Base-by-base conservation (phyloP, 2,888 invertebrate genomes). In the Abrostola triplasia region DNA sequence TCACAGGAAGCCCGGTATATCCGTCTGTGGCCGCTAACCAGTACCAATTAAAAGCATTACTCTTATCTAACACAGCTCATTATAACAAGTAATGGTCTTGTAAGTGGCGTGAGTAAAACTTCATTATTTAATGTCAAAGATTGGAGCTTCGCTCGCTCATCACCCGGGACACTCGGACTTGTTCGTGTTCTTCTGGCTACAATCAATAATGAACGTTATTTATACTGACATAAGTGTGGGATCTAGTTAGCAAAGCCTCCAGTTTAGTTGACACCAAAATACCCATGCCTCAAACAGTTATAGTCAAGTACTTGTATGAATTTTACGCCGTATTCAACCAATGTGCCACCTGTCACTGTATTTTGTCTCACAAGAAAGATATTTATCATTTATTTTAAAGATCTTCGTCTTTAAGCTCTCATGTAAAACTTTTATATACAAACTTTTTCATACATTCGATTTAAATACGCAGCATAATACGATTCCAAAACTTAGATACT, bases 71-170 rank as follows among this genome's bases (percentile, higher is more conserved):
- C 79, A 81, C 77, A 81, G 82, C 87, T 90, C 90, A 92, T 91
- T 92, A 91, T 86, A 83, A 88, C 88, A 70, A 79, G 69, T 81
- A 87, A 89, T 89, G 87, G 87, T 80, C 80, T 80, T 83, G 85
- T 91, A 90, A 92, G 89, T 88, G 88, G 86, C 84, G 84, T 84
- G 82, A 83, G 85, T 81, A 85, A 81, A 81, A 82, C 84, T 88
- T 87, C 91, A 92, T 92, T 91, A 92, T 89, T 92, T 89, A 88
- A 88, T 79, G 88, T 90, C 92, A 89, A 79, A 84, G 90, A 88
- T 90, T 87, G 84, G 82, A 86, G 76, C 67, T 68, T 55, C 69
- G 79, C 80, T 83, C 85, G 80, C 84, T 80, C 85, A 87, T 90
- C 89, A 87, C 71, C 67, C 70, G 62, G 76, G 80, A 86, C 83